Evolutionary conservation across 2,113 vertebrate species (phyloP).

Genomic region (Trinectes maculatus): DNA sequence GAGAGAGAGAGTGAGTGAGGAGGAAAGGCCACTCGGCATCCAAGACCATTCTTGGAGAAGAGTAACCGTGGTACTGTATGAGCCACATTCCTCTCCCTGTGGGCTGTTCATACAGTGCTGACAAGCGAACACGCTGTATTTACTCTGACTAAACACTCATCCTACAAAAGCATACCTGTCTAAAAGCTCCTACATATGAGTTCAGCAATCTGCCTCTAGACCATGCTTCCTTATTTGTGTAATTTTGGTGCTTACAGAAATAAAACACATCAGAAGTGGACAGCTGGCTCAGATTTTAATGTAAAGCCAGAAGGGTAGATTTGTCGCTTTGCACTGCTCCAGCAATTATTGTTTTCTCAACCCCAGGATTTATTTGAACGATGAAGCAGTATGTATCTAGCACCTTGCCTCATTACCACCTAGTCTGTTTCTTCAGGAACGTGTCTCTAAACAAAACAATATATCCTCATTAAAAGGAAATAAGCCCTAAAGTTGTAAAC

Average conservation of each 20-base stretch:
- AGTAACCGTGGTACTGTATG: slow-evolving; percentile 41
- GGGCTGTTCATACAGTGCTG: slow-evolving; percentile 54
- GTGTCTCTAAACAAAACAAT: background rate
- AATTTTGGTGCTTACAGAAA: background rate
- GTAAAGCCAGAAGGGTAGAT: background rate
- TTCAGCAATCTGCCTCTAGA: slow-evolving; percentile 12
- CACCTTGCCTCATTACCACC: no score
- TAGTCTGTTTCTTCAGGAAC: background rate
- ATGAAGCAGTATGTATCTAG: background rate
- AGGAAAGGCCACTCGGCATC: slow-evolving; percentile 21
- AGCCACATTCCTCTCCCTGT: slow-evolving; percentile 62
- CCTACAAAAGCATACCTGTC: slow-evolving; percentile 35
- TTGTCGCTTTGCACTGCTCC: background rate
- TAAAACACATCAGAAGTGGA: background rate
- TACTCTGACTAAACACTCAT: slow-evolving; percentile 48
- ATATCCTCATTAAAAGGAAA: background rate
- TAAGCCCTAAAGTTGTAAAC: background rate
- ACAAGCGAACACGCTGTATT: slow-evolving; percentile 44
- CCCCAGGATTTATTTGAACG: background rate
- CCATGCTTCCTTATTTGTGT: background rate
- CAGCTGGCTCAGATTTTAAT: background rate
- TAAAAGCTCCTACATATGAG: slow-evolving; percentile 15
- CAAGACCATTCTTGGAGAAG: slow-evolving; percentile 53
- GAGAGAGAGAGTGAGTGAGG: slow-evolving; percentile 15
- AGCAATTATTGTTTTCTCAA: background rate